Evolutionary conservation across 2,797 vertebrate genomes (phyloP).

Genomic region (Sebastes wilsoni): DNA sequence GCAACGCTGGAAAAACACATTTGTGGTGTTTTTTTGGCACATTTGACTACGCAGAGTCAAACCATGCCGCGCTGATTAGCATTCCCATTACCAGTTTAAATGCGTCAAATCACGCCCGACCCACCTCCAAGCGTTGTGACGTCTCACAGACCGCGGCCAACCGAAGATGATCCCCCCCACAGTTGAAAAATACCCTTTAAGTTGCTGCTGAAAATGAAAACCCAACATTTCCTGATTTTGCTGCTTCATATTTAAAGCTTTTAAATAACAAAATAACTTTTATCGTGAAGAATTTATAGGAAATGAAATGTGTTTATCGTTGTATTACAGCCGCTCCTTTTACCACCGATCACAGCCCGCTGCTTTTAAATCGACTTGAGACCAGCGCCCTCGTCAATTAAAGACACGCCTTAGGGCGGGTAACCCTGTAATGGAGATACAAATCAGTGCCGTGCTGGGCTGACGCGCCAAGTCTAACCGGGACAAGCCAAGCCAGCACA

Average conservation of each 20-base stretch:
- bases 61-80: too few relatives aligned
- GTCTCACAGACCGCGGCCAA: too few relatives aligned
- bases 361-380: neutral
- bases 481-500: neutral
- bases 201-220: neutral
- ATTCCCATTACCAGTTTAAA: too few relatives aligned
- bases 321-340: neutral
- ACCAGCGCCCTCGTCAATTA: neutral
- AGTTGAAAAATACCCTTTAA: neutral
- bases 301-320: neutral
- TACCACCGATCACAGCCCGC: too few relatives aligned
- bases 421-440: too few relatives aligned
- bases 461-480: too few relatives aligned
- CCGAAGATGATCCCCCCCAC: accelerated
- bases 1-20: neutral
- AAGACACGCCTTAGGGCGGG: neutral
- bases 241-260: neutral
- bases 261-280: neutral
- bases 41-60: too few relatives aligned
- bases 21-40: too few relatives aligned
- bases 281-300: neutral
- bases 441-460: too few relatives aligned
- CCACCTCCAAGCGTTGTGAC: accelerated
- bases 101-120: accelerated
- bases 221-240: neutral